These are phyloP conservation scores for Pseudococcus viburni DNA, from an alignment of 2,888 invertebrate genomes.

Conservation along the genomic window DNA sequence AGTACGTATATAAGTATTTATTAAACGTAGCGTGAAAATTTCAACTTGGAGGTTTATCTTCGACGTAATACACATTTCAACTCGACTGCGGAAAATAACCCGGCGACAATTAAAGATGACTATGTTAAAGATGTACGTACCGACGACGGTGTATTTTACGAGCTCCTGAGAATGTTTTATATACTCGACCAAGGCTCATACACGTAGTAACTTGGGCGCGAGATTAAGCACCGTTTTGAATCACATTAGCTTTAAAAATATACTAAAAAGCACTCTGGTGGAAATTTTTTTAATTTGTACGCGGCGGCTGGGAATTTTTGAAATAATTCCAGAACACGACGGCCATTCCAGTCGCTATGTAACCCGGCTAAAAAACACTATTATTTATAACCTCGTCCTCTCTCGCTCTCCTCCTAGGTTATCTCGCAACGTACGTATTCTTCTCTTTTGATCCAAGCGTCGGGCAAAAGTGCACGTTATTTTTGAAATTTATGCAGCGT, in stretches of 20 bases:
- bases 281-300: constrained; percentile 49
- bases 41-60: constrained; percentile 25
- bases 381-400: constrained; percentile 26
- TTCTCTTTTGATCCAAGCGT: constrained; percentile 8
- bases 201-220: neutral
- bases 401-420: constrained; percentile 5
- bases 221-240: constrained; percentile 21
- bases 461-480: constrained; percentile 26
- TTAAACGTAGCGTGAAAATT: constrained; percentile 36
- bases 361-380: neutral
- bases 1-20: constrained; percentile 12
- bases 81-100: constrained; percentile 9
- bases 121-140: constrained; percentile 1
- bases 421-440: constrained; percentile 41
- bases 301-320: constrained; percentile 30
- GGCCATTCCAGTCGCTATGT: constrained; percentile 11
- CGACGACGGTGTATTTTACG: neutral
- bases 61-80: constrained; percentile 27
- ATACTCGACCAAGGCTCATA: neutral
- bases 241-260: neutral
- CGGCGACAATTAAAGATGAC: constrained; percentile 24
- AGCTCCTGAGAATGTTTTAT: neutral
- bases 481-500: constrained; percentile 52
- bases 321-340: constrained; percentile 40
- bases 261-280: constrained; percentile 12